Base-by-base conservation (phyloP, 2,113 vertebrate species). In the Dromiciops gliroides region DNA sequence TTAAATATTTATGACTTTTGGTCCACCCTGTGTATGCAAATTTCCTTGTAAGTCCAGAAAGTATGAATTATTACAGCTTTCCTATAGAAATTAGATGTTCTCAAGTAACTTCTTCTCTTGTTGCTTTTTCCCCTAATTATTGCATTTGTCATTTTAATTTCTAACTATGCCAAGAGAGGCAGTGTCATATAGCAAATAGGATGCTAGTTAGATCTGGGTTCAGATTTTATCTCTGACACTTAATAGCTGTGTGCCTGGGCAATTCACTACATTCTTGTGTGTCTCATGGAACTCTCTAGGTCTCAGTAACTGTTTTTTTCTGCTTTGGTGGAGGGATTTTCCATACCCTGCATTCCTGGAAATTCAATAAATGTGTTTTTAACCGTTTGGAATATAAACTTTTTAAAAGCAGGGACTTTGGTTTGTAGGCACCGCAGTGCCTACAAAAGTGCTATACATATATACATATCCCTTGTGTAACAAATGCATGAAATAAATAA, bases 401-500 rank as follows among this genome's bases (percentile, higher is more conserved):
- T 89, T 19, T 83, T 92, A 67, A 93, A 75, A 89, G 51, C 31
- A 88, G 50, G 25, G 75, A 95, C 94, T 96, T 94, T 90, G 96
- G 97, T 97, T 83, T 23, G 7, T n/a, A n/a, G n/a, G n/a, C n/a
- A n/a, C n/a, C n/a, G n/a, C n/a, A n/a, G 67, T 83, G 60, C 37
- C 60, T 75, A 75, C 4, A 16, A 75, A 75, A n/a, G 16, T 75
- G 37, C 16, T 75, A 19, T 44, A 44, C 19, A 44, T 83, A 75
- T 67, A 28, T 26, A 56, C 8, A 56, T 67, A 67, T 44, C n/a
- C n/a, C 83, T 97, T 97, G 92, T 96, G 94, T 97, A 94, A 97
- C 97, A 97, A 96, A 96, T 97, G 93, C 94, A 93, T 93, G 89
- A 96, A 95, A 96, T 91, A 94, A 96, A 94, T 88, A 92, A 91